These are phyloP conservation scores for Pao palembangensis DNA, from an alignment of 2,113 vertebrate species.

Conservation along the genomic window DNA sequence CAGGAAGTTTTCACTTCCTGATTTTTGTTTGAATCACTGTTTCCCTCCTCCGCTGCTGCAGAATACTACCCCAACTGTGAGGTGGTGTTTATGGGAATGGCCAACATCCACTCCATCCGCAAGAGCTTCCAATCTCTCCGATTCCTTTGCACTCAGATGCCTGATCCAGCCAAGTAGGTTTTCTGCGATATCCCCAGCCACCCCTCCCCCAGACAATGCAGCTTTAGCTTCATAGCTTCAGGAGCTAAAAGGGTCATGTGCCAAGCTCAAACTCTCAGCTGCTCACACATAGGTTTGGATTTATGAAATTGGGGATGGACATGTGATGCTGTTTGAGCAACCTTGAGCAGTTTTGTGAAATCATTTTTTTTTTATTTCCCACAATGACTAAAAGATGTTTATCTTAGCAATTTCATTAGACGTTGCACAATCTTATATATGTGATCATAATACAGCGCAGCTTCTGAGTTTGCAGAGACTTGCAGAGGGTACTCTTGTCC, in stretches of 20 bases:
- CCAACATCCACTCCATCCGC: conserved; percentile 98
- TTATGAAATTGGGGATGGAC: too few species aligned
- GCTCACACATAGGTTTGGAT: background rate
- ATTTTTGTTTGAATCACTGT: background rate
- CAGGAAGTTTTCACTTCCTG: background rate
- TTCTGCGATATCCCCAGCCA: conserved; percentile 15
- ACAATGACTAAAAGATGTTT: too few species aligned
- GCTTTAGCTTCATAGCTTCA: background rate
- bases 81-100: conserved; percentile 99
- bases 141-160: conserved; percentile 94
- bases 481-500: too few species aligned
- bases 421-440: too few species aligned
- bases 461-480: too few species aligned
- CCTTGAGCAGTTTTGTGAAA: too few species aligned
- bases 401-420: too few species aligned
- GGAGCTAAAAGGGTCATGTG: background rate
- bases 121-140: conserved; percentile 97
- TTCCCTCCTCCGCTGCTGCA: conserved; percentile 48
- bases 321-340: too few species aligned
- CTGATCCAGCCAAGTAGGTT: conserved; percentile 95
- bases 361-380: too few species aligned
- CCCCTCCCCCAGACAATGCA: background rate
- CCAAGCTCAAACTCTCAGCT: conserved; percentile 1
- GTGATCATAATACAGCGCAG: too few species aligned
- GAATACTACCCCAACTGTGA: conserved; percentile 99